These are phyloP conservation scores for Caradrina clavipalpis DNA, from an alignment of 2,888 invertebrate species.

Conservation along the genomic window DNA sequence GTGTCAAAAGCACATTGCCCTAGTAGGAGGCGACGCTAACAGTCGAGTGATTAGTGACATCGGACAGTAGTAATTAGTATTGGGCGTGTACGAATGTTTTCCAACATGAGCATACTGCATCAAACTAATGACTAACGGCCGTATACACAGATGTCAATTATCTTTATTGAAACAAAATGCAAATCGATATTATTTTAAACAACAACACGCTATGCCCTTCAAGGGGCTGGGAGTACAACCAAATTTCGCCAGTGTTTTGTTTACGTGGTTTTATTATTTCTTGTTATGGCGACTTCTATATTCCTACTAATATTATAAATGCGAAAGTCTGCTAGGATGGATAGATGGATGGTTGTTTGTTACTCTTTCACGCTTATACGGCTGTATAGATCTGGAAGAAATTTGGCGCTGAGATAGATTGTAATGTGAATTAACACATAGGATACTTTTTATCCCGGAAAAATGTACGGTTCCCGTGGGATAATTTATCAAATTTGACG, in stretches of 20 bases:
- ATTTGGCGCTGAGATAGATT: too few relatives aligned
- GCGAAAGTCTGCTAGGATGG: too few relatives aligned
- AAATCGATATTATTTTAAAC: not conserved
- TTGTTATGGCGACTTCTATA: too few relatives aligned
- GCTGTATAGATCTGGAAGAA: too few relatives aligned
- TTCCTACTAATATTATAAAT: too few relatives aligned
- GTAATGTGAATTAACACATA: too few relatives aligned
- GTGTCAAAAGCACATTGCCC: conserved; percentile 34
- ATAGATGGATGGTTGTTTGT: too few relatives aligned
- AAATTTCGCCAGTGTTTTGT: not conserved
- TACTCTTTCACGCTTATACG: too few relatives aligned
- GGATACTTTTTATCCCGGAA: too few relatives aligned
- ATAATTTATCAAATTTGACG: too few relatives aligned
- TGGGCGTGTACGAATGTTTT: conserved; percentile 58
- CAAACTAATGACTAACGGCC: conserved; percentile 38
- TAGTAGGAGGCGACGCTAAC: conserved; percentile 40
- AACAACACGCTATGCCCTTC: not conserved
- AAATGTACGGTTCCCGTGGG: too few relatives aligned
- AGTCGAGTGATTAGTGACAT: conserved; percentile 55
- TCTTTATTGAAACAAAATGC: conserved; percentile 10
- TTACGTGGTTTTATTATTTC: not conserved
- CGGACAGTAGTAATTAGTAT: conserved; percentile 51
- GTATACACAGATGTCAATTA: conserved; percentile 31
- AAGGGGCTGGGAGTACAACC: not conserved
- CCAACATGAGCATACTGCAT: conserved; percentile 36